Conservation (phyloP, 2,888 invertebrate genomes). For the Mallateleia sp. region DNA sequence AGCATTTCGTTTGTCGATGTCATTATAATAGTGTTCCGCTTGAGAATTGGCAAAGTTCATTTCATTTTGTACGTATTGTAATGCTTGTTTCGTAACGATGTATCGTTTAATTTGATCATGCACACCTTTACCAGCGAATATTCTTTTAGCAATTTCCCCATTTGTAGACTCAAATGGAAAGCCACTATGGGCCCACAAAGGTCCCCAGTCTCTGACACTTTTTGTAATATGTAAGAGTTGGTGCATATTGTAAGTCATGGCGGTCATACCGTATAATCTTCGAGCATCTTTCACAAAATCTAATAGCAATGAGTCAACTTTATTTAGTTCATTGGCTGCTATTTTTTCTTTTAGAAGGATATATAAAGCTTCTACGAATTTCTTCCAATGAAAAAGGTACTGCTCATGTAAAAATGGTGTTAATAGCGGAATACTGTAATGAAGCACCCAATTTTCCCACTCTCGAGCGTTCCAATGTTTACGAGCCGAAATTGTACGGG, state of each 20-base stretch:
- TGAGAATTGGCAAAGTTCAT: conserved; percentile 36
- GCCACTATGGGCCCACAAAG: conserved; percentile 66
- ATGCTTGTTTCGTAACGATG: conserved; percentile 34
- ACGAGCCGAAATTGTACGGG: conserved; percentile 26
- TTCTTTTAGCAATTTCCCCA: conserved; percentile 39
- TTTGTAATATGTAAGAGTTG: conserved; percentile 61
- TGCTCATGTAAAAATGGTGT: neutral
- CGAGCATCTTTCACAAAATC: conserved; percentile 38
- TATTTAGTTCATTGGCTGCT: conserved; percentile 11
- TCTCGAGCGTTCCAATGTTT: conserved; percentile 56
- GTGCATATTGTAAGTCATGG: too few species aligned
- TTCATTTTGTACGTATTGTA: conserved; percentile 7
- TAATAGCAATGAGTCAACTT: conserved; percentile 37
- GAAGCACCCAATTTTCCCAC: too few species aligned
- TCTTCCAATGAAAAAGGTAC: conserved; percentile 17
- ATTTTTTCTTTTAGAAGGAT: conserved; percentile 36
- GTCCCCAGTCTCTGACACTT: conserved; percentile 69
- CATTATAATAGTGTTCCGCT: conserved; percentile 30
- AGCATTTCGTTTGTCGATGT: conserved; percentile 31
- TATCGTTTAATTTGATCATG: conserved; percentile 50
- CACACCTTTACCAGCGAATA: conserved; percentile 56
- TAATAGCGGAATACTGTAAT: conserved; percentile 37
- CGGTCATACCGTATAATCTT: conserved; percentile 60
- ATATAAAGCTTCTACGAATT: conserved; percentile 24
- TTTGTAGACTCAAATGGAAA: conserved; percentile 68